Evolutionary conservation across 2,888 invertebrate genomes (phyloP).

Genomic region (Agrotis exclamationis): DNA sequence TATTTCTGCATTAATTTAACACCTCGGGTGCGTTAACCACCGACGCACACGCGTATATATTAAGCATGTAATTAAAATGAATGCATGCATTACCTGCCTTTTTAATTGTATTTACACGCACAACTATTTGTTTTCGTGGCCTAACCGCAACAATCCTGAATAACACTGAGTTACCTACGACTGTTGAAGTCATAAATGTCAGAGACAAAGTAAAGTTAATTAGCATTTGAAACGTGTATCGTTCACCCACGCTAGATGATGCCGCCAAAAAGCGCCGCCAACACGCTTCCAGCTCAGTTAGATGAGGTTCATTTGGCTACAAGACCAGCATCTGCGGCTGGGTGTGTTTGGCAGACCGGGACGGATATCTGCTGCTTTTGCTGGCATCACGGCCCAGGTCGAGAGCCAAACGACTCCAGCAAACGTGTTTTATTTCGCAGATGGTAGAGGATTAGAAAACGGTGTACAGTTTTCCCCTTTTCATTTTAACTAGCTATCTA

Average conservation of each 20-base stretch:
- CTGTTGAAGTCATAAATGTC: conserved; percentile 47
- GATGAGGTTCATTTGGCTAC: conserved; percentile 81
- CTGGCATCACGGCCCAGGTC: conserved; percentile 75
- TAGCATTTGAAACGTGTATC: conserved; percentile 39
- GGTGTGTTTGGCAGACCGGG: conserved; percentile 77
- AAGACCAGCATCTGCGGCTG: conserved; percentile 74
- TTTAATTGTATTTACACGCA: conserved; percentile 21
- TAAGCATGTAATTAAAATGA: conserved; percentile 15
- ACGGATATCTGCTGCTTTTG: conserved; percentile 73
- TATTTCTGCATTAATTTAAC: conserved; percentile 48
- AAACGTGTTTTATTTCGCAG: conserved; percentile 74
- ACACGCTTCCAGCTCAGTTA: conserved; percentile 71
- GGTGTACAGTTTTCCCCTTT: conserved; percentile 30
- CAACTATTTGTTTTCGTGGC: conserved; percentile 13
- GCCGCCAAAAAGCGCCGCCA: conserved; percentile 75
- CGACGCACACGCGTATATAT: conserved; percentile 15
- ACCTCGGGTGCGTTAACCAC: conserved; percentile 10
- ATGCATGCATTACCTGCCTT: conserved; percentile 14
- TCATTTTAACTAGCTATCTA: conserved; percentile 10
- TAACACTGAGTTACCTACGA: conserved; percentile 15
- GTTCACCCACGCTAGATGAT: conserved; percentile 44
- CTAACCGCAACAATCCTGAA: conserved; percentile 1
- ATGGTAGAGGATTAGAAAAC: conserved; percentile 70
- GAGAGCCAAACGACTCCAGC: conserved; percentile 80
- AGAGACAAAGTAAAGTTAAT: conserved; percentile 53